Base-by-base conservation (phyloP, 2,888 invertebrate genomes). In the Nezara viridula region DNA sequence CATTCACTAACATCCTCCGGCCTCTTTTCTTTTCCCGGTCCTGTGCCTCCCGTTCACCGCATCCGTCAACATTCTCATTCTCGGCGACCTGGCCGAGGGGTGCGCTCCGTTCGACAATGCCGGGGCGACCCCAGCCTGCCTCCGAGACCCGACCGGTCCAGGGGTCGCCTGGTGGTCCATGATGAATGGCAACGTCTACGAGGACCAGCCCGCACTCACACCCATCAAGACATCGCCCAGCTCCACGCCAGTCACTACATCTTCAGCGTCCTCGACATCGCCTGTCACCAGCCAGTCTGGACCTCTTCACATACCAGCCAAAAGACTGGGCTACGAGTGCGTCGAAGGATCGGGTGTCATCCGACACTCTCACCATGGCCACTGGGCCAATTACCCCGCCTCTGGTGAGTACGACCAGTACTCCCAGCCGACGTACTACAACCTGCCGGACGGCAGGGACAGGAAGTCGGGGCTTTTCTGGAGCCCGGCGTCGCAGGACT, bases 241-340 rank as follows among this genome's bases (percentile, higher is more conserved):
- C 93, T 94, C 94, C 93, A 93, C 94, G 92, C 94, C 95, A 92
- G 94, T 95, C 81, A 94, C 95, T 92, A 90, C 92, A 92, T 95
- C 95, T 90, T 95, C 93, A 91, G 95, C 96, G 89, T 95, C 96
- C 90, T 95, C 96, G 90, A 95, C 95, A 89, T 95, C 96, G 90
- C 95, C 95, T 92, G 94, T 94, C 92, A 95, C 94, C 93, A 94
- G 90, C 89, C 93, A 93, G 89, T 90, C 96, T 90, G 97, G 96
- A 91, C 96, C 96, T 90, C 94, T 98, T 91, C 97, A 98, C 94
- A 97, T 98, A 93, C 98, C 97, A 91, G 97, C 97, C 92, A 97
- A 98, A 93, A 95, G 97, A 92, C 93, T 94, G 90, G 95, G 92
- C 81, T 93, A 93, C 92, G 93, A 92, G 44, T 93, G 93, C 91